phyloP scores from a whole-genome alignment of 1,140 invertebrate genomes.

The Carcinoscorpius rotundicauda region DNA sequence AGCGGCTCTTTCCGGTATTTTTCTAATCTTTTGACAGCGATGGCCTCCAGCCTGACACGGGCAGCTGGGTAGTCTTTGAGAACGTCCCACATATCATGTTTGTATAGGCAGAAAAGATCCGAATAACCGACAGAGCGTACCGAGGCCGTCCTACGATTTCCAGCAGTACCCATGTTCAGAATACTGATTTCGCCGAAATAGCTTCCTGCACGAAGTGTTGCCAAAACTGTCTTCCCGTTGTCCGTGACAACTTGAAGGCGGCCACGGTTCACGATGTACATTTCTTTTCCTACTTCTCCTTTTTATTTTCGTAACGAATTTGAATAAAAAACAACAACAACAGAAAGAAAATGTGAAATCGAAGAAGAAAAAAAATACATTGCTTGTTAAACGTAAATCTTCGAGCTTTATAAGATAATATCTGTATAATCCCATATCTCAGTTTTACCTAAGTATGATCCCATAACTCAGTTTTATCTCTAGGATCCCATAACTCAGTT shows the following conservation, averaged over 20 bases:
- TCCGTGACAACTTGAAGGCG: slow-evolving; percentile 91
- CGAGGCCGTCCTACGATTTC: slow-evolving; percentile 90
- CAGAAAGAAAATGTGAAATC: no score
- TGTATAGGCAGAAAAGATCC: slow-evolving; percentile 94
- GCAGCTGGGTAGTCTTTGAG: slow-evolving; percentile 96
- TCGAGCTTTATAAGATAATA: no score
- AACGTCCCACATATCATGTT: slow-evolving; percentile 97
- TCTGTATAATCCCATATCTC: no score
- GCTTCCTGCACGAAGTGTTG: slow-evolving; percentile 89
- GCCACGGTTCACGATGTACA: slow-evolving; percentile 98
- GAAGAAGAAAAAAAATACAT: no score
- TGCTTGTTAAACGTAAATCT: no score
- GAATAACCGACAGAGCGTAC: slow-evolving; percentile 96
- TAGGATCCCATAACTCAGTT: no score
- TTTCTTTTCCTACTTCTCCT: slow-evolving; percentile 98
- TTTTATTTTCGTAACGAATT: no score
- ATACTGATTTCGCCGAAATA: slow-evolving; percentile 99
- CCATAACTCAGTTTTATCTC: no score
- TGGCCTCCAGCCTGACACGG: slow-evolving; percentile 87
- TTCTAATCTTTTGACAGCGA: slow-evolving; percentile 90
- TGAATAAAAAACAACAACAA: no score
- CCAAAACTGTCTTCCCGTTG: slow-evolving; percentile 91
- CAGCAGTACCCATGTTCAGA: slow-evolving; percentile 94
- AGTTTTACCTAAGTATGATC: no score
- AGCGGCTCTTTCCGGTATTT: slow-evolving; percentile 87